phyloP scores from a whole-genome alignment of 1,140 invertebrate species.

The Euura lappo region DNA sequence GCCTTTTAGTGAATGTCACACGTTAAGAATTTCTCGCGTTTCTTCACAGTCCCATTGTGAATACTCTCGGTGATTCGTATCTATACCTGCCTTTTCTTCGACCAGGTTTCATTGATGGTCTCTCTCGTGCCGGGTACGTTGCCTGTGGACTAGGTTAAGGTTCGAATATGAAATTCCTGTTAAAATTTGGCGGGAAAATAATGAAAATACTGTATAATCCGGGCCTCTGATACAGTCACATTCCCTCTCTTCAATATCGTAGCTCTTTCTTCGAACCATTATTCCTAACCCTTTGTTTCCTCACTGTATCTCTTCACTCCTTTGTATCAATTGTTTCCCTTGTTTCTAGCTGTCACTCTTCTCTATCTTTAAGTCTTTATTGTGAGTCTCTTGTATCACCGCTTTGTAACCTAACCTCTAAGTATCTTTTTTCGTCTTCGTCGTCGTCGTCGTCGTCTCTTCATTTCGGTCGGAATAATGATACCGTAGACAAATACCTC shows the following conservation, averaged over 20 bases:
- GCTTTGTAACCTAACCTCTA: neutral
- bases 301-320: slow-evolving; percentile 5
- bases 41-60: neutral
- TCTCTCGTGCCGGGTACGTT: neutral
- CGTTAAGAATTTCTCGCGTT: slow-evolving; percentile 5
- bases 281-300: no score
- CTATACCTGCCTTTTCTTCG: slow-evolving; percentile 4
- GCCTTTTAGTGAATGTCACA: slow-evolving; percentile 4
- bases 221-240: no score
- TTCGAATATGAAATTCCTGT: neutral
- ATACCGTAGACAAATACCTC: neutral
- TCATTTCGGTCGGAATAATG: neutral
- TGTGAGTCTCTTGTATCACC: neutral
- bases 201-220: neutral
- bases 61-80: neutral
- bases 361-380: slow-evolving; percentile 1
- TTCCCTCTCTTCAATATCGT: neutral
- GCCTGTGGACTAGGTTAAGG: no score
- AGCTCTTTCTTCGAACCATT: neutral
- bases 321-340: slow-evolving; percentile 2
- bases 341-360: slow-evolving; percentile 7
- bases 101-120: neutral
- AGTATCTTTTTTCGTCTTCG: neutral
- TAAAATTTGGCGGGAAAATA: slow-evolving; percentile 1
- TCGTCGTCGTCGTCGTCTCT: neutral